Conservation (phyloP, 2,888 invertebrate species). For the Phasia obesa region DNA sequence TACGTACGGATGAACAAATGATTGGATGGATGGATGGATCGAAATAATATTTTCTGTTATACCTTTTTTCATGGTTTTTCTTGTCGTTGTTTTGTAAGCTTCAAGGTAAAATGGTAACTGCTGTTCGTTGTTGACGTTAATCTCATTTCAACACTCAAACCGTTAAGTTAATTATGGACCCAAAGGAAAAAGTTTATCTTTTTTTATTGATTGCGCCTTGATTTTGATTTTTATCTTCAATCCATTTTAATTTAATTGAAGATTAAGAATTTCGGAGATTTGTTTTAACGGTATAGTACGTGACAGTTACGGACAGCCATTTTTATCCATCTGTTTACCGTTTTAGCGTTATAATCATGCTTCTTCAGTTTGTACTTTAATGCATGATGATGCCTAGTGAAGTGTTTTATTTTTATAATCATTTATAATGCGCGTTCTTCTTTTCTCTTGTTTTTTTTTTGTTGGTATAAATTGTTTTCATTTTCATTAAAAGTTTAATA, state of each 20-base stretch:
- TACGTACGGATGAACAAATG: no score
- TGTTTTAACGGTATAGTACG: neutral
- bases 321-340: neutral
- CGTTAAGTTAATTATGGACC: neutral
- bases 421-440: slow-evolving; percentile 9
- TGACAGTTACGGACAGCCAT: slow-evolving; percentile 19
- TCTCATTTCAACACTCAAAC: neutral
- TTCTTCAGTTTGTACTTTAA: neutral
- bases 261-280: slow-evolving; percentile 25
- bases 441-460: neutral
- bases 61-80: no score
- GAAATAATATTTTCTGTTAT: no score
- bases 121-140: no score
- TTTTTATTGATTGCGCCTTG: neutral
- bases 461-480: slow-evolving; percentile 18
- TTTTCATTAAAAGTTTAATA: slow-evolving; percentile 46
- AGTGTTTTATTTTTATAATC: slow-evolving; percentile 26
- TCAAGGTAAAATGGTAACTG: no score
- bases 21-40: no score
- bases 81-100: no score
- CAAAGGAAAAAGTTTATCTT: no score
- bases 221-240: neutral
- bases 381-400: neutral
- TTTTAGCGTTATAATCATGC: neutral
- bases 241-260: slow-evolving; percentile 24